phyloP scores from a whole-genome alignment of 2,797 vertebrate species.

The Euthynnus affinis region DNA sequence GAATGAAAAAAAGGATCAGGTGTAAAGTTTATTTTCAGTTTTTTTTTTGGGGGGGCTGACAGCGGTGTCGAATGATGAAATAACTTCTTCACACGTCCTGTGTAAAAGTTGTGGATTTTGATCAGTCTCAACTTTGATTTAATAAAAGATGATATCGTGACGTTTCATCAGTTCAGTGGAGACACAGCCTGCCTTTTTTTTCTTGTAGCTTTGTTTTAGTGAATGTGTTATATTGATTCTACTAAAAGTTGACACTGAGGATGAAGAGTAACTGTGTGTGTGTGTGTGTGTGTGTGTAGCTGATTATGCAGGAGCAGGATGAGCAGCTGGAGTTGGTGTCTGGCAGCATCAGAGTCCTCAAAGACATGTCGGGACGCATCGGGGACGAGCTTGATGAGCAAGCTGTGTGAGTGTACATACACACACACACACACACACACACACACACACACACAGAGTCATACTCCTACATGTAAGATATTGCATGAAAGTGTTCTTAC shows the following conservation, averaged over 20 bases:
- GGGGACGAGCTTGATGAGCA: slow-evolving; percentile 91
- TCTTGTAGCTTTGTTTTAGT: background rate
- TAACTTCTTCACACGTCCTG: slow-evolving; percentile 35
- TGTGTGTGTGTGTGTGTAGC: slow-evolving; percentile 71
- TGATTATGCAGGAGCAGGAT: slow-evolving; percentile 90
- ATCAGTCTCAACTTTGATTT: background rate
- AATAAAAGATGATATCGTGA: too few species aligned
- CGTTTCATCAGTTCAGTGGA: background rate
- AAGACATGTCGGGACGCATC: slow-evolving; percentile 89
- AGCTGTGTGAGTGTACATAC: slow-evolving; percentile 89
- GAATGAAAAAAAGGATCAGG: background rate
- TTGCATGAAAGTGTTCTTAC: background rate
- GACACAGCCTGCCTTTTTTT: background rate
- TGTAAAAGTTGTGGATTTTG: slow-evolving; percentile 25
- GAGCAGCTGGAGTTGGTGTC: slow-evolving; percentile 90
- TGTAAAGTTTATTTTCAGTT: slow-evolving; percentile 2
- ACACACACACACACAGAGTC: background rate
- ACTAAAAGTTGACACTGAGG: too few species aligned
- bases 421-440: too few species aligned
- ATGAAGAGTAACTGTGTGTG: slow-evolving; percentile 2
- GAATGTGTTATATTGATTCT: too few species aligned
- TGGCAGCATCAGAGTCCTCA: slow-evolving; percentile 89
- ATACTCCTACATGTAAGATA: background rate
- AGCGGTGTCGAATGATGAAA: slow-evolving; percentile 11
- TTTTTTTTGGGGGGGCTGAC: too few species aligned